Conservation (phyloP, 2,797 vertebrate genomes). For the Phyllotis vaccarum region DNA sequence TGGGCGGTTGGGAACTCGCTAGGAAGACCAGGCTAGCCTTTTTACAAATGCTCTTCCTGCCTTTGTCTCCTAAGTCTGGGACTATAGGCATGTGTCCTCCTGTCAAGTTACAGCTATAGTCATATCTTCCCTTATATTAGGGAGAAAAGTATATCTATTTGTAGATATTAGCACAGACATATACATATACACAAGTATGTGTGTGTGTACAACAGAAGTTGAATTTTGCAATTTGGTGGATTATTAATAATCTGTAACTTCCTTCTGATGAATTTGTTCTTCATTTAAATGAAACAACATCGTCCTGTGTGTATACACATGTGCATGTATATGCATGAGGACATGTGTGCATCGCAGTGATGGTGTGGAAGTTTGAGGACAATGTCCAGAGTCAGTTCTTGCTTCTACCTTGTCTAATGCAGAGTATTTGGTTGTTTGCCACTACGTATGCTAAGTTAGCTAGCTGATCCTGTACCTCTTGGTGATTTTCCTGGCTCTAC, state of each 20-base stretch:
- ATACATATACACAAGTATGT: background rate
- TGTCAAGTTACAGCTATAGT: background rate
- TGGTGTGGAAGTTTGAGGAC: background rate
- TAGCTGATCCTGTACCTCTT: background rate
- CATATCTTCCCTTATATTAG: background rate
- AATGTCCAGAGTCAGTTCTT: background rate
- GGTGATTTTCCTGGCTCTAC: background rate
- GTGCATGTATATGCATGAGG: background rate
- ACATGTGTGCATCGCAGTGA: background rate
- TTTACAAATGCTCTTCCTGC: background rate
- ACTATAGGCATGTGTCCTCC: background rate
- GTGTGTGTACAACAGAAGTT: background rate
- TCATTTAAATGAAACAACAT: background rate
- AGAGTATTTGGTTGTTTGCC: background rate
- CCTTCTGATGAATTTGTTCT: background rate
- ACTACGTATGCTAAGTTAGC: background rate
- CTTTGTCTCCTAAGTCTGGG: background rate
- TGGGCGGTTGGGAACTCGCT: background rate
- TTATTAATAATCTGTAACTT: background rate
- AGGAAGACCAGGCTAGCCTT: background rate
- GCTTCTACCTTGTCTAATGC: background rate
- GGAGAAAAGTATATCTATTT: background rate
- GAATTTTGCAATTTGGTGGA: background rate
- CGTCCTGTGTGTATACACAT: background rate
- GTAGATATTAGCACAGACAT: background rate